phyloP scores from a whole-genome alignment of 2,888 invertebrate species.

The Leptinotarsa haldemani region DNA sequence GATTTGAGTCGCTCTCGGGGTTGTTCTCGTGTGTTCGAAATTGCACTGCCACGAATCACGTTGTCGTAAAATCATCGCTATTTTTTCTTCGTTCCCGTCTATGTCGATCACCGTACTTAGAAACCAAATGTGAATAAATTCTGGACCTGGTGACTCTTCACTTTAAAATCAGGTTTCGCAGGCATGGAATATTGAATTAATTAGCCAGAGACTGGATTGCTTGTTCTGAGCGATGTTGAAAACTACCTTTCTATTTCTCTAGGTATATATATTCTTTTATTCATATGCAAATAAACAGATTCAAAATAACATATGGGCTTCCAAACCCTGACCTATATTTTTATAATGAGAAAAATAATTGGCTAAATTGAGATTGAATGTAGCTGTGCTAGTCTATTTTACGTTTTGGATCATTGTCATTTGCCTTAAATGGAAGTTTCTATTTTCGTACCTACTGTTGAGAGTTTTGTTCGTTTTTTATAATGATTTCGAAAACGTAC shows the following conservation, averaged over 20 bases:
- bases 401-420: no score
- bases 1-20: constrained; percentile 43
- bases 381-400: no score
- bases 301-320: neutral
- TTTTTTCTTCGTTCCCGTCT: neutral
- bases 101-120: neutral
- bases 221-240: neutral
- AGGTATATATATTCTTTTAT: constrained; percentile 2
- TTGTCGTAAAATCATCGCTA: constrained; percentile 13
- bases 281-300: neutral
- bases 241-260: neutral
- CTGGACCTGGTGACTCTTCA: neutral
- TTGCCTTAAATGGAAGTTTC: no score
- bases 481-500: no score
- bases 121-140: neutral
- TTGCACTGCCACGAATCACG: constrained; percentile 39
- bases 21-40: constrained; percentile 40
- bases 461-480: no score
- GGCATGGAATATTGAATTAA: constrained; percentile 30
- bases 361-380: no score
- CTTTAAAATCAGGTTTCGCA: constrained; percentile 21
- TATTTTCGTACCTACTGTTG: no score
- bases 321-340: neutral
- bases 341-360: no score
- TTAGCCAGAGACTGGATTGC: neutral